Percentiles rank a stretch among this genome's conserved stretches.
Conservation (phyloP, 2,113 vertebrate species). For the Lota lota region DNA sequence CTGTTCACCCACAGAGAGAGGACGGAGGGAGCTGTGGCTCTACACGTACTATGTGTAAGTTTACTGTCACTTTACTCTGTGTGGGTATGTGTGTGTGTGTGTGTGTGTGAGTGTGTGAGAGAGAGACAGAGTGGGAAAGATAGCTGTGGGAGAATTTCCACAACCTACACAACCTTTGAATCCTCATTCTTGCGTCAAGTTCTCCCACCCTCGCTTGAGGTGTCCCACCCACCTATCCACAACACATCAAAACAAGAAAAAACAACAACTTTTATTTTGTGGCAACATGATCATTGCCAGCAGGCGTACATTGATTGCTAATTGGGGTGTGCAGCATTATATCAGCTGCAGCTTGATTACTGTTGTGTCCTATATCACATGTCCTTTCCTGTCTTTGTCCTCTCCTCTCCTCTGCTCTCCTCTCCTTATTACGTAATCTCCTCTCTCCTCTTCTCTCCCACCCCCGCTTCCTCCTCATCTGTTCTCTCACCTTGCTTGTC, state of each 20-base stretch:
- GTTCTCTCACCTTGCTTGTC: too few relatives aligned
- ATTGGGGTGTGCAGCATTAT: too few relatives aligned
- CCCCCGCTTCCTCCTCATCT: too few relatives aligned
- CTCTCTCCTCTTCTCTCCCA: too few relatives aligned
- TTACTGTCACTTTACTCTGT: not conserved
- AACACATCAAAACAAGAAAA: too few relatives aligned
- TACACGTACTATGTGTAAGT: constrained; percentile 94
- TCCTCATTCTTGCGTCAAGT: not conserved
- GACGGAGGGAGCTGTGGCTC: constrained; percentile 83
- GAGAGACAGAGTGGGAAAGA: not conserved
- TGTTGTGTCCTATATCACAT: too few relatives aligned
- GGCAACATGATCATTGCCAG: constrained; percentile 1
- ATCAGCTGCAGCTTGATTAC: too few relatives aligned
- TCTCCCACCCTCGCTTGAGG: not conserved
- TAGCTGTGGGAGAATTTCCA: not conserved
- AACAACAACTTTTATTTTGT: not conserved
- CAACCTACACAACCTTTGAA: not conserved
- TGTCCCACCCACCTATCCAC: not conserved
- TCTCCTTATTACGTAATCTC: too few relatives aligned
- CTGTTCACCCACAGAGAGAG: constrained; percentile 85
- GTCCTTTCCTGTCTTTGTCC: too few relatives aligned
- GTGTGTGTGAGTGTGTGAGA: constrained; percentile 1
- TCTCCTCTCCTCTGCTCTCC: too few relatives aligned
- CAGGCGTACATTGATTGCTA: not conserved
- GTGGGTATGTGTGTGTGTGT: not conserved